Base-by-base conservation (phyloP, 1,140 invertebrate genomes). In the Listronotus bonariensis region DNA sequence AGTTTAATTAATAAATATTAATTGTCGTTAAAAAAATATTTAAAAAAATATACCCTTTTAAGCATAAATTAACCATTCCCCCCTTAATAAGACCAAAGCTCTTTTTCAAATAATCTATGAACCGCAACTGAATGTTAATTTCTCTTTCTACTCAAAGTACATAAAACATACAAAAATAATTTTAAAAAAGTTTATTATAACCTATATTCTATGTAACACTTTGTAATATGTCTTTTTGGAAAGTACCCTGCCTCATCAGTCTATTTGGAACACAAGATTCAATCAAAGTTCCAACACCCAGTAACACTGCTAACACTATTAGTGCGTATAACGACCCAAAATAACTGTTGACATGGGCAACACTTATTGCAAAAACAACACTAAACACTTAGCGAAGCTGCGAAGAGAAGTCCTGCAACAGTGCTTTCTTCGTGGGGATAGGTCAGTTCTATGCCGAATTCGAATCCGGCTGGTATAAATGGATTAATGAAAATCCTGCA, bases 211-310 rank as follows among this genome's bases (percentile, higher is more conserved):
- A 40, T 40, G 5, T 26, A 1, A 26, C 38, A 40, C 10, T 40
- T 14, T 40, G 45, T 11, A 51, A 17, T 52, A 20, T 58, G n/a
- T 20, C 42, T 32, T 40, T 67, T 18, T 14, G 60, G 17, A 59
- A 66, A 20, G 31, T 45, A 11, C 38, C 7, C 56, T 48, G 61
- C 1, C 52, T 38, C 7, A 38, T 49, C n/a, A 64, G 36, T 31
- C 20, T 64, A 49, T 56, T 64, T 11, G 52, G 52, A 2, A 49
- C 54, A 14, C 54, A 48, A 34, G 32, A 5, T 15, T 48, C 52
- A n/a, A 62, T 8, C 38, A 53, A 31, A 14, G 49, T 45, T 6
- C 59, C 59, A 11, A 54, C 6, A 1, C 10, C 7, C 12, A 62
- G 15, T 4, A 53, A 18, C 6, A 17, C 38, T 31, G 38, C 43